phyloP scores from a whole-genome alignment of 2,888 invertebrate species.

The Drosophila fungiperda region DNA sequence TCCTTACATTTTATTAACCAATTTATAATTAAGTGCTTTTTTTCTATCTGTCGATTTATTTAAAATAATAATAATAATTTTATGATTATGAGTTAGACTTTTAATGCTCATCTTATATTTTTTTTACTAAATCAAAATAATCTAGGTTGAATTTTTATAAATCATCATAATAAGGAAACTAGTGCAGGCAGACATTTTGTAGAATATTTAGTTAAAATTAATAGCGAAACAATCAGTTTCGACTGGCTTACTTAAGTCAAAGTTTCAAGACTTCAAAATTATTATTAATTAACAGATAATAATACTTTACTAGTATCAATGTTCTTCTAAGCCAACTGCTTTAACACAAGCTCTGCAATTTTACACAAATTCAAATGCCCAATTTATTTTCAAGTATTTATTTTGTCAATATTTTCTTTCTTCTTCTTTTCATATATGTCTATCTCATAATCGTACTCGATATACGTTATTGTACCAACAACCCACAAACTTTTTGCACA shows the following conservation, averaged over 20 bases:
- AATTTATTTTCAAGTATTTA: constrained; percentile 41
- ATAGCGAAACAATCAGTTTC: not conserved
- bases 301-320: not conserved
- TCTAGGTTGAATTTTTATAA: not conserved
- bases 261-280: no score
- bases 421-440: constrained; percentile 65
- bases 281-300: not conserved
- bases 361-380: constrained; percentile 6
- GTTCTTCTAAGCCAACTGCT: constrained; percentile 30
- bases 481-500: constrained; percentile 1
- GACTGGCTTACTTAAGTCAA: not conserved
- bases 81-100: not conserved
- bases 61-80: no score
- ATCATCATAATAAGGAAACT: not conserved
- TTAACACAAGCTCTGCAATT: constrained; percentile 21
- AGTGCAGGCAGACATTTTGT: not conserved
- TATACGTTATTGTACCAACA: constrained; percentile 8
- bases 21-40: not conserved
- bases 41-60: not conserved
- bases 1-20: not conserved
- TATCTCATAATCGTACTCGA: constrained; percentile 34
- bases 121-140: not conserved
- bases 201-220: not conserved
- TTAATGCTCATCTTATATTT: not conserved
- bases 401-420: constrained; percentile 55